Evolutionary conservation across 2,888 invertebrate genomes (phyloP), one percentile per base, ranked within the genome.

Genomic region (Tortricodes alternella): DNA sequence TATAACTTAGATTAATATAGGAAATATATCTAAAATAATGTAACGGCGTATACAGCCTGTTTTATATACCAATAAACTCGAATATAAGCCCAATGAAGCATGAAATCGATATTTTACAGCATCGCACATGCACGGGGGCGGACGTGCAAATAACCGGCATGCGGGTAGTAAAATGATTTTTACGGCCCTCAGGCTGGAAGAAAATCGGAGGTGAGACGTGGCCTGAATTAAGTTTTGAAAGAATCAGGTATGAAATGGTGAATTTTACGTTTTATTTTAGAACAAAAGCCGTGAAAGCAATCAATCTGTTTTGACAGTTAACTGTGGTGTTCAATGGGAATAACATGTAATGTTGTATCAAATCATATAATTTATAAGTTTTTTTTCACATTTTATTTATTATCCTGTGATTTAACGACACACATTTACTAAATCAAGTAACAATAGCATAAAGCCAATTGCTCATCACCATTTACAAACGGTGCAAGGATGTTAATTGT

Each of bases 21-120:
- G n/a, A n/a, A n/a, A n/a, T n/a, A n/a, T n/a, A n/a, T n/a, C n/a
- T n/a, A n/a, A n/a, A n/a, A n/a, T n/a, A n/a, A n/a, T n/a, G n/a
- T n/a, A n/a, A n/a, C n/a, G n/a, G n/a, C n/a, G n/a, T n/a, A 27
- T 27, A 27, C 13, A 34, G 34, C 13, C 15, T 34, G 34, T 34
- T 2, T n/a, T n/a, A 4, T n/a, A 27, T n/a, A 27, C 3, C 8
- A n/a, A 27, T 27, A 21, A 18, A 24, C 3, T 9, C 16, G 16
- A 3, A 19, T 13, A 27, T n/a, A 11, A 15, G 23, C 3, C 35
- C 43, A 13, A 19, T 35, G 24, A n/a, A 29, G 21, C 44, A 29
- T 53, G 29, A 37, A 46, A 53, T 53, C 37, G 44, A 46, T 53
- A 46, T 38, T 53, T 46, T 18, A 44, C 52, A 16, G 29, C 52